A percentile compares a stretch with the other conserved stretches of the same genome.
phyloP scores from a whole-genome alignment of 2,797 vertebrate species.

The Parauchenoglanis ngamensis region DNA sequence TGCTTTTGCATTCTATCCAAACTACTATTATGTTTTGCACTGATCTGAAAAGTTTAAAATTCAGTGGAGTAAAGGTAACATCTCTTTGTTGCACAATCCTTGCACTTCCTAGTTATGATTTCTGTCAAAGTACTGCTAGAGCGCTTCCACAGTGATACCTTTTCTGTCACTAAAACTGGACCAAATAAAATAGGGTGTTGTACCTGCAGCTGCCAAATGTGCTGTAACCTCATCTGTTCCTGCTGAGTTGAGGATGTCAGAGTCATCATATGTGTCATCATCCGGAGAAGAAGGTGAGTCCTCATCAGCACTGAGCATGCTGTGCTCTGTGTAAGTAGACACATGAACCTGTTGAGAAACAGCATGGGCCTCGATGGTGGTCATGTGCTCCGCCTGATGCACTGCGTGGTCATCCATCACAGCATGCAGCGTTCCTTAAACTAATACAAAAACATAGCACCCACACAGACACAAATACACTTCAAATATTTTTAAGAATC shows the following conservation, averaged over 20 bases:
- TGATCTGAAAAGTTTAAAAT: too few relatives aligned
- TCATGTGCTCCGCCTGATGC: conserved; percentile 92
- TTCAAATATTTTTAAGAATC: too few relatives aligned
- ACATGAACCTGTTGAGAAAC: conserved; percentile 94
- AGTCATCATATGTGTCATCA: conserved; percentile 94
- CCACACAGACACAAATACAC: conserved; percentile 39
- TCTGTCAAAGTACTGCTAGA: too few relatives aligned
- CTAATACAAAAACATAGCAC: conserved; percentile 29
- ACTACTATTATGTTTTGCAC: too few relatives aligned
- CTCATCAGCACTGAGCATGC: conserved; percentile 94
- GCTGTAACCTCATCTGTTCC: conserved; percentile 94
- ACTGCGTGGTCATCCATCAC: conserved; percentile 92
- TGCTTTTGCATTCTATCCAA: too few relatives aligned
- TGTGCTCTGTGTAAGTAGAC: conserved; percentile 89
- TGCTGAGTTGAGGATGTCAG: conserved; percentile 96
- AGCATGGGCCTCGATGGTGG: conserved; percentile 92
- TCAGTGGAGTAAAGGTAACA: neutral
- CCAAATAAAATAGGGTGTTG: neutral
- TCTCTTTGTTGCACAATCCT: neutral
- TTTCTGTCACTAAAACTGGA: neutral
- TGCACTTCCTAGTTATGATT: too few relatives aligned
- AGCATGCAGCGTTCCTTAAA: conserved; percentile 52
- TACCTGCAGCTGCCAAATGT: conserved; percentile 96
- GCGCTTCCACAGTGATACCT: too few relatives aligned
- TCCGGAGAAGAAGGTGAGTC: conserved; percentile 96